These are phyloP conservation scores for Allophyes oxyacanthae DNA, from an alignment of 2,888 invertebrate species.

Conservation along the genomic window DNA sequence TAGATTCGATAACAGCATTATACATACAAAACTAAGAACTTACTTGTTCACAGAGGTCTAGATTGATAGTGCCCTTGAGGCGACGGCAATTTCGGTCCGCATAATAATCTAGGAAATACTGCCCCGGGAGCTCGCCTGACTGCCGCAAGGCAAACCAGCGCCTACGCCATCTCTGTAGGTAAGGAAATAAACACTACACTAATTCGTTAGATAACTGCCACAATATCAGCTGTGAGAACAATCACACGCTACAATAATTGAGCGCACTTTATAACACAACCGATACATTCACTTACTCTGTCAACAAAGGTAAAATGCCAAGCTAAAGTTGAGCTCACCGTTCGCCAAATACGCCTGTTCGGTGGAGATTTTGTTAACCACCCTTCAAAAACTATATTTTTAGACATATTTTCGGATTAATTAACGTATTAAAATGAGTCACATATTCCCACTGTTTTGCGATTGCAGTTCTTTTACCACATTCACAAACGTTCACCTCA, in stretches of 20 bases:
- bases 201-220: constrained; percentile 26
- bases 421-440: constrained; percentile 29
- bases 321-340: constrained; percentile 91
- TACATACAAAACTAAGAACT: constrained; percentile 37
- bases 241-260: constrained; percentile 1
- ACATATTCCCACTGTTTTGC: constrained; percentile 36
- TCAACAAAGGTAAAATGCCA: constrained; percentile 74
- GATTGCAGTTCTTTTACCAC: constrained; percentile 20
- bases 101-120: constrained; percentile 98
- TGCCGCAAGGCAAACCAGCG: constrained; percentile 98
- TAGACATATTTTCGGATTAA: constrained; percentile 72
- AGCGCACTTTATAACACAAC: constrained; percentile 40
- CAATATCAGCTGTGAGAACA: not conserved
- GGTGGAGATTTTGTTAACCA: constrained; percentile 99
- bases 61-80: constrained; percentile 96
- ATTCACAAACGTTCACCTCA: constrained; percentile 36
- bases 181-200: constrained; percentile 35
- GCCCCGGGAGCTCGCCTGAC: constrained; percentile 97
- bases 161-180: constrained; percentile 96
- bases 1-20: no score
- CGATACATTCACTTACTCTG: constrained; percentile 64
- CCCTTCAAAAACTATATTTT: constrained; percentile 95
- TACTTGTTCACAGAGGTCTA: constrained; percentile 99
- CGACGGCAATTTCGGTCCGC: constrained; percentile 96
- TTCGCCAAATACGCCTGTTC: constrained; percentile 96